Base-by-base conservation (phyloP, 2,888 invertebrate genomes). In the Leucozona laternaria region DNA sequence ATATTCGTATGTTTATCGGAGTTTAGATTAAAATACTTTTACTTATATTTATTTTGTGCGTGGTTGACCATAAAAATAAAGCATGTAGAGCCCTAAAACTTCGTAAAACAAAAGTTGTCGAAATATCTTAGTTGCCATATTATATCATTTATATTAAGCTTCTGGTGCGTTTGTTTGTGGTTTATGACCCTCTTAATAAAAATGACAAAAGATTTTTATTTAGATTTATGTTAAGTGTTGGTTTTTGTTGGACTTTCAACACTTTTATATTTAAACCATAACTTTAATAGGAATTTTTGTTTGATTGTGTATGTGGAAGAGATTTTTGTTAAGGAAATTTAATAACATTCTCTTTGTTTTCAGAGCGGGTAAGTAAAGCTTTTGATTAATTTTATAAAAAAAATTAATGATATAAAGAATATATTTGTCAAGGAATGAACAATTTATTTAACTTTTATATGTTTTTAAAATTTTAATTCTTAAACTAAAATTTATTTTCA, bases 331-430 rank as follows among this genome's bases (percentile, higher is more conserved):
- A n/a, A 43, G 2, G 8, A 45, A 4, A 37, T 73, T 15, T 45
- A 17, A 55, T 34, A 28, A 66, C 53, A 7, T 7, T 53, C 20
- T 37, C 4, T 72, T 70, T 37, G 31, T 53, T 78, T 73, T 17
- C 73, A 86, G 81, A 45, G 10, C 57, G 28, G 81, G 85, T 86
- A 78, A 86, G 85, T 86, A 81, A 11, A 4, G 13, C 4, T 58
- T 68, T 70, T 84, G 0, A 25, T 15, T 60, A 31, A 7, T 31
- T 8, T 53, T 31, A 37, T 43, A 53, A 43, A 66, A n/a, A n/a
- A n/a, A n/a, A n/a, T n/a, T n/a, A n/a, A 17, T 7, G 43, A 17
- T n/a, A 25, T 22, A 28, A 5, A n/a, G n/a, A n/a, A 8, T 20
- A 10, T 17, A 57, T 43, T 62, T 20, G 11, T 5, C 2, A 31